Percentiles rank a stretch among this genome's conserved stretches.
These are phyloP conservation scores for Sebastes nivosus DNA, from an alignment of 2,797 vertebrate species.

Conservation along the genomic window DNA sequence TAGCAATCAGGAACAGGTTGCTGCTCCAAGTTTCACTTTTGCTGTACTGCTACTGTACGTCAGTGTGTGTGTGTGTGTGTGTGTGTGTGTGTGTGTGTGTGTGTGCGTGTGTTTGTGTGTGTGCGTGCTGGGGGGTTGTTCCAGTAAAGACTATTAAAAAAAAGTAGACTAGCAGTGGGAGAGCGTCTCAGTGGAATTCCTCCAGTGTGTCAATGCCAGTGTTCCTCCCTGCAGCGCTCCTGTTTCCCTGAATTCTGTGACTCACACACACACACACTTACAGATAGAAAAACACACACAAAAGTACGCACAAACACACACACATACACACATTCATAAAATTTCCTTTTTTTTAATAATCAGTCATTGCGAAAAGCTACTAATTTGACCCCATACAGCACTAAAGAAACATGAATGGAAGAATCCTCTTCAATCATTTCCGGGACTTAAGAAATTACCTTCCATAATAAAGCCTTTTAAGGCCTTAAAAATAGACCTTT, in stretches of 20 bases:
- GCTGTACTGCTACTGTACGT: slow-evolving; percentile 1
- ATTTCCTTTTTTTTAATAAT: slow-evolving; percentile 10
- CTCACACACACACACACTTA: slow-evolving; percentile 59
- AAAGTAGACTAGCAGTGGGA: slow-evolving; percentile 32
- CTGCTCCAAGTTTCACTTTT: slow-evolving; percentile 67
- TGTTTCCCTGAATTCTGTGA: slow-evolving; percentile 80
- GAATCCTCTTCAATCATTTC: slow-evolving; percentile 2
- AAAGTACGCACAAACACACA: slow-evolving; percentile 3
- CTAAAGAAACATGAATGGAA: neutral
- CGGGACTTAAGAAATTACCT: neutral
- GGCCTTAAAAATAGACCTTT: slow-evolving; percentile 29
- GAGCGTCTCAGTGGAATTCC: slow-evolving; percentile 73
- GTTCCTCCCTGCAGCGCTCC: slow-evolving; percentile 58
- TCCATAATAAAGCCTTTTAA: slow-evolving; percentile 28
- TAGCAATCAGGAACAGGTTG: slow-evolving; percentile 50
- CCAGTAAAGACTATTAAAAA: slow-evolving; percentile 63
- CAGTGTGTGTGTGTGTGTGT: neutral
- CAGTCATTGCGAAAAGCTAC: neutral
- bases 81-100: slow-evolving; percentile 30
- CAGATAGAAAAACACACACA: neutral
- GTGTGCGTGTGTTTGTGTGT: neutral
- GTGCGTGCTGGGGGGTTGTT: slow-evolving; percentile 27
- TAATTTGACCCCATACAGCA: neutral
- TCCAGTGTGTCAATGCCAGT: slow-evolving; percentile 70
- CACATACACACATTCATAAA: slow-evolving; percentile 1